Conservation (phyloP, 2,797 vertebrate species). For the Poeciliopsis infans region DNA sequence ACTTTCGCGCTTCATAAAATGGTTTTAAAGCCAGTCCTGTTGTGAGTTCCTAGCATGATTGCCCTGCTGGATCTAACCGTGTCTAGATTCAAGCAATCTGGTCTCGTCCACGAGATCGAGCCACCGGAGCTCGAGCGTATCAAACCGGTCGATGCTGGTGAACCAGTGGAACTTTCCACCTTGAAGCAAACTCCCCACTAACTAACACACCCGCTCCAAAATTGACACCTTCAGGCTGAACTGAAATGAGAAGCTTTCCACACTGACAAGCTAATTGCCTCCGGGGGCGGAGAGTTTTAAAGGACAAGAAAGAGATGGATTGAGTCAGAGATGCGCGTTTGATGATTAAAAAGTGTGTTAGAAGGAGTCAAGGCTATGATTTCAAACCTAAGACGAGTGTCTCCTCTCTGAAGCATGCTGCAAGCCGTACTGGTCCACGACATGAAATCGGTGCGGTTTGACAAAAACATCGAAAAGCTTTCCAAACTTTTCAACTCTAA, state of each 20-base stretch:
- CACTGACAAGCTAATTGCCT: not conserved
- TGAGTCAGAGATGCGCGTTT: no score
- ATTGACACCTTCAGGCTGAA: not conserved
- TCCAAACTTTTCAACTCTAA: not conserved
- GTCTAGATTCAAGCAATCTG: not conserved
- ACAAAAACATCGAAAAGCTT: not conserved
- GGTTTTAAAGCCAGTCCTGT: not conserved
- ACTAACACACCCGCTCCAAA: not conserved
- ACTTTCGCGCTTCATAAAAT: not conserved
- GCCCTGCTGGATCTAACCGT: not conserved
- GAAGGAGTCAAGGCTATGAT: not conserved
- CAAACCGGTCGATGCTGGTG: not conserved
- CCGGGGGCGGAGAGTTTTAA: not conserved
- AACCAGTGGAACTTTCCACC: not conserved
- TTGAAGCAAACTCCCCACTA: not conserved
- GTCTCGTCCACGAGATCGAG: no score
- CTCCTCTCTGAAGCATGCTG: not conserved
- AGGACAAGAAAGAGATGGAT: not conserved
- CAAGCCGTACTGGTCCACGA: not conserved
- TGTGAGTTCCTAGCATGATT: not conserved
- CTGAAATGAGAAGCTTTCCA: not conserved
- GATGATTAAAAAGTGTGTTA: not conserved
- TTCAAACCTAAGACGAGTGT: not conserved
- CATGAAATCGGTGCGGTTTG: not conserved
- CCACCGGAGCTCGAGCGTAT: not conserved